Evolutionary conservation across 92 coral and sea anemone species (phyloP), one percentile per base, ranked within the genome.

Genomic region (Epizoanthus ramosus): DNA sequence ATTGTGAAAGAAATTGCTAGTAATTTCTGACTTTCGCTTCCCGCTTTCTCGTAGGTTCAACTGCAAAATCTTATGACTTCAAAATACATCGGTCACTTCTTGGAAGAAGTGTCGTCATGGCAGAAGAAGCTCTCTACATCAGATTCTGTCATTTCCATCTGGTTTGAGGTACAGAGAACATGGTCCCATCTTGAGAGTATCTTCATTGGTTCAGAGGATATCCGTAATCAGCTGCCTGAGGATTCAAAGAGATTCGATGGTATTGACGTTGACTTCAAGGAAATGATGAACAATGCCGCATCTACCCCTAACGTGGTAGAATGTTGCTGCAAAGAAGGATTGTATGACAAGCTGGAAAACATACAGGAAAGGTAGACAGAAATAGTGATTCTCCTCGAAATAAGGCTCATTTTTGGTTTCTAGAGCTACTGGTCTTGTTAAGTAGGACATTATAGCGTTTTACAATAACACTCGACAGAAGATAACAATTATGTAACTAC

Each of bases 181-280:
- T 93, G 99, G 99, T 96, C 99, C 66, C 99, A 96, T 61, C 85
- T 96, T 84, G 99, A 96, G 83, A 96, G 99, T 56, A 96, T 96
- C 85, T 96, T 96, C 75, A 96, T 96, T 57, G 99, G 99, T 16
- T 96, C 99, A 24, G 99, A 96, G 69, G 99, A 96, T 84, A 96
- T 96, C 73, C 94, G 99, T 50, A 94, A 88, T 60, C 99, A 96
- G 84, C 54, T 96, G 81, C 99, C 99, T 1, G 99, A 96, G 83
- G 99, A 96, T 73, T 96, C 98, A 68, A 94, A 96, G 74, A 86
- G 99, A 74, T 96, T 96, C 81, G 99, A 96, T 84, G 99, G 99
- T 67, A 92, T 96, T 54, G 98, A 94, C 71, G 88, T 91, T 4
- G 99, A 96, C 85, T 96, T 96, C 22, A 96, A 96, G 96, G 98